phyloP scores from a whole-genome alignment of 1,140 invertebrate species.

The Ectropis grisescens region DNA sequence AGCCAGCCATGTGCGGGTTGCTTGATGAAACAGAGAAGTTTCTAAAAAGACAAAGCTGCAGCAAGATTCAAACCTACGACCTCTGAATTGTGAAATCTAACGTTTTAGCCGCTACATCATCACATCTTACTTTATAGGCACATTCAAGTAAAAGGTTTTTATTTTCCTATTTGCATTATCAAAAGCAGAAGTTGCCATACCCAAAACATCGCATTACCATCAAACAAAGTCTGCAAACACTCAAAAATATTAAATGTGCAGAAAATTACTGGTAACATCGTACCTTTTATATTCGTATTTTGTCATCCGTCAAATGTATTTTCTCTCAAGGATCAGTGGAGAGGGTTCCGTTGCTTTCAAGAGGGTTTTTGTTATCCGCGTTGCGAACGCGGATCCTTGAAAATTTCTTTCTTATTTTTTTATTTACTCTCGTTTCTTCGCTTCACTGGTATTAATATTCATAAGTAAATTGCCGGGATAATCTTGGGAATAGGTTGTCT shows the following conservation, averaged over 20 bases:
- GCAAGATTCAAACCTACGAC: no score
- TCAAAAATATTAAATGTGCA: slow-evolving; percentile 25
- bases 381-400: slow-evolving; percentile 20
- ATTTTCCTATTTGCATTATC: no score
- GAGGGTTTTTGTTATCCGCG: slow-evolving; percentile 39
- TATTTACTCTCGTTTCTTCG: slow-evolving; percentile 21
- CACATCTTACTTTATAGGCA: no score
- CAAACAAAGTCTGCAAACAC: no score
- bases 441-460: slow-evolving; percentile 51
- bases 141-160: no score
- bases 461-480: slow-evolving; percentile 58
- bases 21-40: no score
- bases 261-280: slow-evolving; percentile 26
- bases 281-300: slow-evolving; percentile 49
- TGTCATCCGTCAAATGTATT: slow-evolving; percentile 59
- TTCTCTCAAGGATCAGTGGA: slow-evolving; percentile 38
- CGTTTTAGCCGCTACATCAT: no score
- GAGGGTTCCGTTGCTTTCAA: slow-evolving; percentile 21
- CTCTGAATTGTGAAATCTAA: no score
- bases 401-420: slow-evolving; percentile 6
- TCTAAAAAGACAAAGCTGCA: no score
- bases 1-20: no score
- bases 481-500: slow-evolving; percentile 5
- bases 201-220: no score
- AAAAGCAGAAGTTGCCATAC: no score